phyloP scores from a whole-genome alignment of 2,113 vertebrate genomes.

The Ornithorhynchus anatinus region DNA sequence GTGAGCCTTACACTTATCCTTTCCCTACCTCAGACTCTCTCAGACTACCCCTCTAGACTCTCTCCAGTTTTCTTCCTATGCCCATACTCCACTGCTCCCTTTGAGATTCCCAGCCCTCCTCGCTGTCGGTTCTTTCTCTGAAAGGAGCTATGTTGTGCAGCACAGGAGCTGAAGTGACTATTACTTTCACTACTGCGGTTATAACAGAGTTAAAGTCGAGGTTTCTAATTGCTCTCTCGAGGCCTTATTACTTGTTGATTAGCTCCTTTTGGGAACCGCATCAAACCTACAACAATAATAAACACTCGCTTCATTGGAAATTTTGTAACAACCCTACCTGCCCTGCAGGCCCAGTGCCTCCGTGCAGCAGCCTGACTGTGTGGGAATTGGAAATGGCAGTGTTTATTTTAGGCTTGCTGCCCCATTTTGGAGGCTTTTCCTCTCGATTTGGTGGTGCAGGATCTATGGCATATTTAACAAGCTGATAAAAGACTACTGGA shows the following conservation, averaged over 20 bases:
- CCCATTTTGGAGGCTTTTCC: background rate
- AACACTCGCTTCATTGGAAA: conserved; percentile 69
- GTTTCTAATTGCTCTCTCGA: conserved; percentile 91
- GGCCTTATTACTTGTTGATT: conserved; percentile 92
- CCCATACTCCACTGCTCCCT: background rate
- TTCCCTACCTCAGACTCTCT: background rate
- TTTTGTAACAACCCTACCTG: conserved; percentile 55
- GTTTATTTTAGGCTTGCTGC: background rate
- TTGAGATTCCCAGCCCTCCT: background rate
- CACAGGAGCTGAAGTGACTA: background rate
- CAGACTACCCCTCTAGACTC: background rate
- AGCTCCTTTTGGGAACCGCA: conserved; percentile 86
- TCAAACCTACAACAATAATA: conserved; percentile 87
- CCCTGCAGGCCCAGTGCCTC: conserved; percentile 8
- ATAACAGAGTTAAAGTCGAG: conserved; percentile 80
- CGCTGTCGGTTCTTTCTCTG: background rate
- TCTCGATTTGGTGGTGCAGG: background rate
- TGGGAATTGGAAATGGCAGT: background rate
- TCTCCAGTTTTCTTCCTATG: background rate
- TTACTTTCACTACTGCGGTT: conserved; percentile 64
- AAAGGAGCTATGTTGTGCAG: background rate
- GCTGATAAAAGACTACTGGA: background rate
- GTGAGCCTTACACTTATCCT: too few species aligned
- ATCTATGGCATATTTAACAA: background rate
- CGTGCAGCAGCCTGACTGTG: background rate